Evolutionary conservation across 2,888 invertebrate species (phyloP), one percentile per base, ranked within the genome.

Genomic region (Augochlorella aurata): DNA sequence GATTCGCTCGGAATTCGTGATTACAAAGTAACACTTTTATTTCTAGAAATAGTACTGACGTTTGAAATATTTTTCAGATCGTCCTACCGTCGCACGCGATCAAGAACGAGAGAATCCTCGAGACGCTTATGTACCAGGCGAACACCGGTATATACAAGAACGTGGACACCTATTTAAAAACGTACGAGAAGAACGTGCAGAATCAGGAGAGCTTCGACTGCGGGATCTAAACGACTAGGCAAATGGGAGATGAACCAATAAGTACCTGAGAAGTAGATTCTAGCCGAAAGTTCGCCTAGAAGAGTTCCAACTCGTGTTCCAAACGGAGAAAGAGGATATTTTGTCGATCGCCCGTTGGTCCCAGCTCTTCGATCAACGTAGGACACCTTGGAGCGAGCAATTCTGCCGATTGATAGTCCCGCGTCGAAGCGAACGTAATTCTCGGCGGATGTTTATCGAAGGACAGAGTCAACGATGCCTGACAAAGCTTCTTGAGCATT

Each of bases 11-110:
- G 38, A 38, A 38, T 38, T 38, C 3, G 38, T 38, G 29, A 58
- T 24, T 14, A 4, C 1, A 9, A 63, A 63, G 38, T 18, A 18
- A 63, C 38, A 63, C 4, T 63, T 63, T 38, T 29, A 63, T 8
- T 18, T 18, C 9, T 63, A n/a, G 7, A 12, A 44, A 10, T 1
- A 58, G 0, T 9, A 18, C 8, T 14, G 29, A 21, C n/a, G 9
- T 61, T 1, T 29, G n/a, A 12, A 70, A 66, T 71, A 45, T 76
- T 58, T 87, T 93, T 0, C 92, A 96, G 96, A 95, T 98, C 91
- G 98, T 98, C 82, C 94, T 98, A 90, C 98, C 98, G 69, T 97
- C 98, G 82, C 98, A 98, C 93, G 97, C 98, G 68, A 97, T 98
- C 90, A 97, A 97, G 93, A 98, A 98, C 94, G 98, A 98, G 94